phyloP scores from a whole-genome alignment of 2,797 vertebrate genomes.

The Iguana delicatissima region DNA sequence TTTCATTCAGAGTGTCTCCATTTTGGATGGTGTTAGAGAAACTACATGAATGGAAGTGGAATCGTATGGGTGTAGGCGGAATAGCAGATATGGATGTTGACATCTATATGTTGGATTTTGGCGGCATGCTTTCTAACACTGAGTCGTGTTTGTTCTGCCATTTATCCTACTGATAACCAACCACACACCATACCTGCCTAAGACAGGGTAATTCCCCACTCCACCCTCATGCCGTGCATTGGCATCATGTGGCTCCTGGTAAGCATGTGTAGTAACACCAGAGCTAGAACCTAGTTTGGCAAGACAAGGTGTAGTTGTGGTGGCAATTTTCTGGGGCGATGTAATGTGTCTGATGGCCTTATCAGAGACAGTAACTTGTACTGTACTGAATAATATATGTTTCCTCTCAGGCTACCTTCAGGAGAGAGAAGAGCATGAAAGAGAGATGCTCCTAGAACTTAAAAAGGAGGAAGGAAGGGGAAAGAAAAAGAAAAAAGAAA shows the following conservation, averaged over 20 bases:
- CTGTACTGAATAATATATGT: background rate
- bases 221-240: background rate
- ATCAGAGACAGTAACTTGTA: background rate
- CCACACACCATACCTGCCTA: background rate
- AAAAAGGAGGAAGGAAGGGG: too few relatives aligned
- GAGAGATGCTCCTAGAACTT: background rate
- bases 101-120: background rate
- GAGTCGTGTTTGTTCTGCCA: background rate
- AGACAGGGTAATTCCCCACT: background rate
- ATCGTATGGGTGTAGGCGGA: background rate
- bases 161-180: background rate
- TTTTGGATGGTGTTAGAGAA: background rate
- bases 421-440: too few relatives aligned
- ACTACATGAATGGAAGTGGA: background rate
- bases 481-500: too few relatives aligned
- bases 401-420: background rate
- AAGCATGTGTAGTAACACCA: background rate
- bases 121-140: too few relatives aligned
- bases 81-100: background rate
- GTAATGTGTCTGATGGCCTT: background rate
- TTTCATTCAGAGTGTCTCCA: conserved; percentile 46
- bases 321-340: background rate
- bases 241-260: background rate
- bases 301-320: background rate
- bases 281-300: background rate